These are phyloP conservation scores for Timandra comae DNA, from an alignment of 2,888 invertebrate genomes.

Conservation along the genomic window DNA sequence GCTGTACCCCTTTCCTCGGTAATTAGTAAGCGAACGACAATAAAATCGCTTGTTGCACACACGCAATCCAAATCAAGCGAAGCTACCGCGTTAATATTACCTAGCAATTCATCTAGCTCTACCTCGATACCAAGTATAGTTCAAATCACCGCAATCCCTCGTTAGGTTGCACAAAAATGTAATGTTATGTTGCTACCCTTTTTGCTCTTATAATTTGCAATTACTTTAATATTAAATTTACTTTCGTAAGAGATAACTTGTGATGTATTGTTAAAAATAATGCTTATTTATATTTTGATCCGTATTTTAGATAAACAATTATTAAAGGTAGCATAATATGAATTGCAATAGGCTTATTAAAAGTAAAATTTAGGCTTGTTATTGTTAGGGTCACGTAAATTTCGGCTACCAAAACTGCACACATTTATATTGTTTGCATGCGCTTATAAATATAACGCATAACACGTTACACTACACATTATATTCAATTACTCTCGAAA, in stretches of 20 bases:
- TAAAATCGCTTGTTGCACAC: constrained; percentile 37
- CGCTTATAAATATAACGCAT: constrained; percentile 26
- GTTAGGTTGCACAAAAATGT: constrained; percentile 19
- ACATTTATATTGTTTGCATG: constrained; percentile 27
- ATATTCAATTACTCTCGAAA: constrained; percentile 1
- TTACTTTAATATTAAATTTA: no score
- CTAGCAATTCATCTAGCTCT: constrained; percentile 23
- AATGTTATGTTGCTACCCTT: not conserved
- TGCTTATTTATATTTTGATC: constrained; percentile 7
- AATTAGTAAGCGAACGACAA: constrained; percentile 29
- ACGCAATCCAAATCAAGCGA: constrained; percentile 32
- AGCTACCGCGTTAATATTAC: constrained; percentile 31
- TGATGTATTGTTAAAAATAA: constrained; percentile 10
- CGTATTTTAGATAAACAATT: no score
- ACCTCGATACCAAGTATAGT: constrained; percentile 18
- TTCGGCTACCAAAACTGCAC: not conserved
- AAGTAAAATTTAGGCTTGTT: not conserved
- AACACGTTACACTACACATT: constrained; percentile 7
- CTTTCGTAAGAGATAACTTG: no score
- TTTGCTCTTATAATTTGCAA: no score
- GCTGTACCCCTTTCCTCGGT: constrained; percentile 40
- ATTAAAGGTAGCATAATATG: no score
- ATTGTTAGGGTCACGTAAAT: no score
- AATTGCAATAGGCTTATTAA: no score
- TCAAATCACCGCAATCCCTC: constrained; percentile 4